Evolutionary conservation across 2,888 invertebrate genomes (phyloP).

Genomic region (Malthinus seriepunctatus): DNA sequence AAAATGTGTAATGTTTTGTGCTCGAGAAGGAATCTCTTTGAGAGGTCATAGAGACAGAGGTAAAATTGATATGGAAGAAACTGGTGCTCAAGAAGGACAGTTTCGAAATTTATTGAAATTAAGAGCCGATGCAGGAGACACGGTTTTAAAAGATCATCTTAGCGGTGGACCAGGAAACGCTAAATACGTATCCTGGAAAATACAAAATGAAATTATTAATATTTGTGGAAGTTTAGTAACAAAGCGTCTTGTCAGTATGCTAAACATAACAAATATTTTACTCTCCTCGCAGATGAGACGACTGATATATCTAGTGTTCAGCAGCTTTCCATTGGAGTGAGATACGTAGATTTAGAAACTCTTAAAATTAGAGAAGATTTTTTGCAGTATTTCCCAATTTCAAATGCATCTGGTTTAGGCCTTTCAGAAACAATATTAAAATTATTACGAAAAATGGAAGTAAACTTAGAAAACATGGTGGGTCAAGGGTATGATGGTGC

Average conservation of each 20-base stretch:
- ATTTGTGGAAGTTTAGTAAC: constrained; percentile 2
- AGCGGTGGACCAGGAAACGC: too few species aligned
- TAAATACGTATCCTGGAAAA: neutral
- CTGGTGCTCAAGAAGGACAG: too few species aligned
- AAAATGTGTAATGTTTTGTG: too few species aligned
- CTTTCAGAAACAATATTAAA: neutral
- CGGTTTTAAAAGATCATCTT: too few species aligned
- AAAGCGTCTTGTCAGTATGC: neutral
- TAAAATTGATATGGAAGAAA: too few species aligned
- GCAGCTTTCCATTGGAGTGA: constrained; percentile 4
- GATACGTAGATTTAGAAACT: neutral
- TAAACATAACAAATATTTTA: neutral
- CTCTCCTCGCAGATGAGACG: constrained; percentile 8
- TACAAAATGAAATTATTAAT: constrained; percentile 8
- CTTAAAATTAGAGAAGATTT: neutral
- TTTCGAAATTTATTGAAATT: too few species aligned
- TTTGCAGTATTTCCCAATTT: neutral
- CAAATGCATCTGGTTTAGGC: neutral
- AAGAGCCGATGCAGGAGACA: too few species aligned
- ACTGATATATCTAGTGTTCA: constrained; percentile 4
- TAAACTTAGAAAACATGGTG: neutral
- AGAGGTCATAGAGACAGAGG: too few species aligned
- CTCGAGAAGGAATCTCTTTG: too few species aligned
- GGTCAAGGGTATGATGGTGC: constrained; percentile 5
- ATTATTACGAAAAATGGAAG: neutral